phyloP scores from a whole-genome alignment of 37 sponge, comb jelly and placozoan genomes.

The Crambe crambe region DNA sequence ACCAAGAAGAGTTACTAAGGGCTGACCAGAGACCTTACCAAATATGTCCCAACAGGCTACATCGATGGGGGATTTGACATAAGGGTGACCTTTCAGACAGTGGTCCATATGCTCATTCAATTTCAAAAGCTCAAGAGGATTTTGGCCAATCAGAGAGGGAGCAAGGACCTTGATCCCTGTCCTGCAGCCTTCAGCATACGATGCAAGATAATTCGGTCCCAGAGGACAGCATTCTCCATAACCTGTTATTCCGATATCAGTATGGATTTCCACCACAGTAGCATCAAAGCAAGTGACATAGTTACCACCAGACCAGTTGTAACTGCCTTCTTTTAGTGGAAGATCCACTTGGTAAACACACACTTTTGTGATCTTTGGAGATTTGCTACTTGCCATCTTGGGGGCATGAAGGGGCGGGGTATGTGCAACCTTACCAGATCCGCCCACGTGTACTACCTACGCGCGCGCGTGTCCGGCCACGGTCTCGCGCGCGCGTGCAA shows the following conservation, averaged over 20 bases:
- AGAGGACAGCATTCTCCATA: slow-evolving; percentile 18
- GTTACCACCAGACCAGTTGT: slow-evolving; percentile 19
- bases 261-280: slow-evolving; percentile 1
- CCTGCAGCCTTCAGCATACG: slow-evolving; percentile 8
- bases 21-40: slow-evolving; percentile 8
- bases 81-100: too few relatives aligned
- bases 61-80: too few relatives aligned
- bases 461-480: too few relatives aligned
- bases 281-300: slow-evolving; percentile 2
- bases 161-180: neutral
- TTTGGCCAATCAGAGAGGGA: too few relatives aligned
- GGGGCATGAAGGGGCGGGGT: too few relatives aligned
- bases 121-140: too few relatives aligned
- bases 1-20: slow-evolving; percentile 10
- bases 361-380: neutral
- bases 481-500: too few relatives aligned
- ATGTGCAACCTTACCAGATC: too few relatives aligned
- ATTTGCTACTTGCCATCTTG: too few relatives aligned
- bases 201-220: slow-evolving; percentile 9
- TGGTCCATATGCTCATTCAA: too few relatives aligned
- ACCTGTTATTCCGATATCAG: slow-evolving; percentile 7
- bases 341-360: slow-evolving; percentile 18
- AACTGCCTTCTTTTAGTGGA: slow-evolving; percentile 24
- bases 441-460: too few relatives aligned
- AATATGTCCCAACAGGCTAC: too few relatives aligned